Evolutionary conservation across 2,888 invertebrate species (phyloP), one percentile per base, ranked within the genome.

Genomic region (Netelia fuscicornis): DNA sequence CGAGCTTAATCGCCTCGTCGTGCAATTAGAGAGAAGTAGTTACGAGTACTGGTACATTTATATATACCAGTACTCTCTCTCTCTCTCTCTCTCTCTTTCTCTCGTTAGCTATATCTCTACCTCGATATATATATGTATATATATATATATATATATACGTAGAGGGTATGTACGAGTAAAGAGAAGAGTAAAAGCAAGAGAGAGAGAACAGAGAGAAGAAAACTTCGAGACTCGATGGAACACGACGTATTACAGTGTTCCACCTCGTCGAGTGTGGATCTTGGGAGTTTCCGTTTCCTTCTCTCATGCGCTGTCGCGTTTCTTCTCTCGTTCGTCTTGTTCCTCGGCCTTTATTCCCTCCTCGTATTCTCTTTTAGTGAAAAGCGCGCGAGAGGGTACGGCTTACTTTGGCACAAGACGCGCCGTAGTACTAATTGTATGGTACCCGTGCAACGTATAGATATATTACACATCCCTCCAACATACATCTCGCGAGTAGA

Each of bases 211-310:
- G 42, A 25, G 70, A n/a, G 65, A 37, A 77, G 76, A 80, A 65
- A 70, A 64, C 44, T 71, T 23, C 37, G 30, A 62, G 72, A 54
- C 80, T 77, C 83, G 83, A 85, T 85, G 25, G 83, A 80, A 85
- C 85, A 85, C 85, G 85, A 85, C 83, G 85, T 85, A 80, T 85
- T 83, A 85, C 85, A 81, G 81, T 81, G 84, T 85, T 85, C 75
- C 81, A 85, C 84, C 85, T 83, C 83, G 80, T 77, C 79, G 80
- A 83, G 72, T 77, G 76, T 65, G 74, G 78, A 64, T 71, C 62
- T 79, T 54, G 76, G 65, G 72, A 74, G 67, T 83, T 83, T 85
- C 83, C 79, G 71, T 56, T 83, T 83, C 83, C 83, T 76, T 75
- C 64, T 75, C 62, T 79, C 37, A 37, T 37, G 10, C 20, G 17